These are phyloP conservation scores for Neodiprion virginianus DNA, from an alignment of 1,140 invertebrate species.

Conservation along the genomic window DNA sequence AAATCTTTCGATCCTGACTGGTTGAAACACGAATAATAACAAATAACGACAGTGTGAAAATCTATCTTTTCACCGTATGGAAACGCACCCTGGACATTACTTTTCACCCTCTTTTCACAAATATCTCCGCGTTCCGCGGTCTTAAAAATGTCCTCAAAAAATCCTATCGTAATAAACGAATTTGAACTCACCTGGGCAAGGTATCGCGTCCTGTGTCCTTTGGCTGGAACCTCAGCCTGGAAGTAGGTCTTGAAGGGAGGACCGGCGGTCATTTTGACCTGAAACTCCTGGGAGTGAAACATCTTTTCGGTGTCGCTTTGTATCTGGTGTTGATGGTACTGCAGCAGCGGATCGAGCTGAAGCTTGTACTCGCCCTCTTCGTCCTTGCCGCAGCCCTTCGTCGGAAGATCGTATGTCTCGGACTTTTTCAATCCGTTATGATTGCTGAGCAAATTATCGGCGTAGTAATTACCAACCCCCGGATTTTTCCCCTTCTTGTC, in stretches of 20 bases:
- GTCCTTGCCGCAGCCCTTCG: constrained; percentile 32
- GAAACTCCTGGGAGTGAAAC: constrained; percentile 3
- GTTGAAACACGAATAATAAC: too few species aligned
- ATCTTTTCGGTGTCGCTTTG: background rate
- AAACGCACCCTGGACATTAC: too few species aligned
- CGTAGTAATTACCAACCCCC: constrained; percentile 47
- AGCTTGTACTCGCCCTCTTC: constrained; percentile 44
- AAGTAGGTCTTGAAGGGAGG: background rate
- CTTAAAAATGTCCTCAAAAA: too few species aligned
- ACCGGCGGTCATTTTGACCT: background rate
- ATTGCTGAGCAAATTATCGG: constrained; percentile 51
- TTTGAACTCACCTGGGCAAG: background rate
- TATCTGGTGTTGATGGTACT: constrained; percentile 24
- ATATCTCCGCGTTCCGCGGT: too few species aligned
- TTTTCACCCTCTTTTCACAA: too few species aligned
- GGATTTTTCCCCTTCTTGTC: constrained; percentile 32
- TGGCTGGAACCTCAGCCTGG: background rate
- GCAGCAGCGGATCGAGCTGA: constrained; percentile 47
- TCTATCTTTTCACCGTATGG: too few species aligned
- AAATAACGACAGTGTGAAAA: too few species aligned
- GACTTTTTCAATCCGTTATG: constrained; percentile 40
- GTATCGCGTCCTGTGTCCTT: background rate
- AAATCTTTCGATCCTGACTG: too few species aligned
- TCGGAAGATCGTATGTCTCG: constrained; percentile 47
- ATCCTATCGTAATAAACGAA: too few species aligned